Conservation (phyloP, 2,888 invertebrate genomes). For the Teinopalpus imperialis region DNA sequence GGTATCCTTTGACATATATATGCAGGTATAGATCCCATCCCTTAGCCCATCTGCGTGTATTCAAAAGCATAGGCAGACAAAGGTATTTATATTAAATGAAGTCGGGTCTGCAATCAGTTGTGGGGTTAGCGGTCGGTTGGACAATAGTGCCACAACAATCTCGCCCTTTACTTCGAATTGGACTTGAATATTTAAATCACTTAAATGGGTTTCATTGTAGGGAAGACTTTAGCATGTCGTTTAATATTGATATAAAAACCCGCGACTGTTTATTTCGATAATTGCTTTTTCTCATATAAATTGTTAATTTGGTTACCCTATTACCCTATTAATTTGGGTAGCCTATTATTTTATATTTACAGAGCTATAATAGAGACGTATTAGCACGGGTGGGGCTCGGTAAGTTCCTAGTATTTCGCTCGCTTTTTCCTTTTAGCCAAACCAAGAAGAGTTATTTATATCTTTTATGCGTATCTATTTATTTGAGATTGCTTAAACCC, state of each 20-base stretch:
- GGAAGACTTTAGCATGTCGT: constrained; percentile 51
- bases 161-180: constrained; percentile 77
- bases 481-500: too few species aligned
- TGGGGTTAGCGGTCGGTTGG: constrained; percentile 65
- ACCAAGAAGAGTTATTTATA: too few species aligned
- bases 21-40: background rate
- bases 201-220: constrained; percentile 79
- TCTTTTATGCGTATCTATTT: too few species aligned
- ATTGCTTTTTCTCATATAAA: constrained; percentile 2
- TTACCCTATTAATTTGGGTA: too few species aligned
- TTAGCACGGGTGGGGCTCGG: too few species aligned
- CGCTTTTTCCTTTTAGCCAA: too few species aligned
- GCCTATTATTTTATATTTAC: too few species aligned
- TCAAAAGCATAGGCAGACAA: constrained; percentile 52
- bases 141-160: constrained; percentile 78
- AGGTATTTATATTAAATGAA: constrained; percentile 75
- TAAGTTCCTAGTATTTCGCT: too few species aligned
- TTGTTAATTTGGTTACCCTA: background rate
- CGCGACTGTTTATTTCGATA: too few species aligned
- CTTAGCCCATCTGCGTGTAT: constrained; percentile 30
- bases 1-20: background rate
- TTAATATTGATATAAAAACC: constrained; percentile 45
- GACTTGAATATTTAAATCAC: constrained; percentile 79
- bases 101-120: constrained; percentile 72
- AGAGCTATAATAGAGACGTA: too few species aligned